Percentiles rank a stretch among this genome's conserved stretches.
These are phyloP conservation scores for Platichthys flesus DNA, from an alignment of 2,113 vertebrate species.

Conservation along the genomic window DNA sequence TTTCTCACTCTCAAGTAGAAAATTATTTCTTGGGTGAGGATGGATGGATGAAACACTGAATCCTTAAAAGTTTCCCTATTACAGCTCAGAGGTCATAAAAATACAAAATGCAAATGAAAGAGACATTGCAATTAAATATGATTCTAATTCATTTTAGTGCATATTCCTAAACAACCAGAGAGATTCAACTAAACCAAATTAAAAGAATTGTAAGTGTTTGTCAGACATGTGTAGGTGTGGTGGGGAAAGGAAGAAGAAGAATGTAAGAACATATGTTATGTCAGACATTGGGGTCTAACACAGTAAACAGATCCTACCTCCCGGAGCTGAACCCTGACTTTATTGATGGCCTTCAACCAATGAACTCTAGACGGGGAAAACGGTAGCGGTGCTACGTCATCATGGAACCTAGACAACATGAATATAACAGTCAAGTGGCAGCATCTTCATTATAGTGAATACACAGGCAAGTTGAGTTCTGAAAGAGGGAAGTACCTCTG, in stretches of 20 bases:
- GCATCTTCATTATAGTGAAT: conserved; percentile 1
- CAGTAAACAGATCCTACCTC: conserved; percentile 86
- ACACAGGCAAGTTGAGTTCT: neutral
- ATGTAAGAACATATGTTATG: no score
- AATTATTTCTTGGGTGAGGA: no score
- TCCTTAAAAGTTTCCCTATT: no score
- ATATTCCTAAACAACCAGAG: conserved; percentile 40
- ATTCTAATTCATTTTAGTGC: neutral
- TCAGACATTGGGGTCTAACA: neutral
- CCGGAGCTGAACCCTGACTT: conserved; percentile 91
- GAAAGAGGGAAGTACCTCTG: conserved; percentile 58
- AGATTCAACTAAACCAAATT: conserved; percentile 77
- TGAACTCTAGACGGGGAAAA: conserved; percentile 88
- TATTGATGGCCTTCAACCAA: conserved; percentile 96
- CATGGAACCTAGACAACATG: conserved; percentile 71
- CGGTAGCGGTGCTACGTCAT: conserved; percentile 81
- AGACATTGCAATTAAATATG: neutral
- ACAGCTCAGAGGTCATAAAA: no score
- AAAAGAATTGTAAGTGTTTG: conserved; percentile 23
- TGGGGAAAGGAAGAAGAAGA: no score
- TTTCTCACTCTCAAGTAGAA: no score
- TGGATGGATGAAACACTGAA: no score
- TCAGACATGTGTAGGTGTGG: neutral
- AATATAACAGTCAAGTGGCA: neutral
- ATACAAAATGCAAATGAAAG: no score